Percentiles rank a stretch among this genome's conserved stretches.
Evolutionary conservation across 2,888 invertebrate species (phyloP).

Genomic region (Dendrolimus pini): DNA sequence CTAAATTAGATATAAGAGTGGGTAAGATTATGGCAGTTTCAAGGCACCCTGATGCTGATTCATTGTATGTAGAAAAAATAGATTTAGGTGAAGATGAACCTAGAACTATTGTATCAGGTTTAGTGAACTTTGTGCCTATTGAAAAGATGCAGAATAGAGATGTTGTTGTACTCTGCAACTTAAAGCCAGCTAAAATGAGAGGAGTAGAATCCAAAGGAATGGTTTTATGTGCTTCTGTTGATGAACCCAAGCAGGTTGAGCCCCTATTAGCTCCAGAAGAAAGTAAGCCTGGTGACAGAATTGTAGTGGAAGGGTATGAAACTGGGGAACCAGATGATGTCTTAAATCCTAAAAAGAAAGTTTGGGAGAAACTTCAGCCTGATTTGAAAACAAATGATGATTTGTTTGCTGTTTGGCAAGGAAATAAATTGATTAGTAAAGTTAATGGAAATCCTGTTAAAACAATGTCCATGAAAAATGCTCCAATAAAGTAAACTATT

Average conservation of each 20-base stretch:
- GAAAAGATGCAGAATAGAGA: constrained; percentile 93
- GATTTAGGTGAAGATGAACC: constrained; percentile 88
- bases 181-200: constrained; percentile 97
- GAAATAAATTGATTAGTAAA: constrained; percentile 83
- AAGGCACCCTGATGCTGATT: constrained; percentile 94
- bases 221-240: constrained; percentile 92
- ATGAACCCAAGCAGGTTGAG: constrained; percentile 89
- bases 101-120: constrained; percentile 88
- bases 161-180: constrained; percentile 95
- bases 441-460: constrained; percentile 84
- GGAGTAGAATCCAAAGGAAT: constrained; percentile 95
- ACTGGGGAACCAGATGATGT: constrained; percentile 87
- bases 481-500: constrained; percentile 84
- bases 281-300: constrained; percentile 87
- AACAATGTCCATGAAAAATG: constrained; percentile 85
- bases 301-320: constrained; percentile 90
- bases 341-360: constrained; percentile 96
- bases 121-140: constrained; percentile 93
- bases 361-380: constrained; percentile 95
- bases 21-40: constrained; percentile 90
- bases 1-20: constrained; percentile 89
- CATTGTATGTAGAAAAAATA: constrained; percentile 93
- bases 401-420: constrained; percentile 91
- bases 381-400: constrained; percentile 84
- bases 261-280: constrained; percentile 87